Base-by-base conservation (phyloP, 1,140 invertebrate genomes). In the Caerostris darwini region DNA sequence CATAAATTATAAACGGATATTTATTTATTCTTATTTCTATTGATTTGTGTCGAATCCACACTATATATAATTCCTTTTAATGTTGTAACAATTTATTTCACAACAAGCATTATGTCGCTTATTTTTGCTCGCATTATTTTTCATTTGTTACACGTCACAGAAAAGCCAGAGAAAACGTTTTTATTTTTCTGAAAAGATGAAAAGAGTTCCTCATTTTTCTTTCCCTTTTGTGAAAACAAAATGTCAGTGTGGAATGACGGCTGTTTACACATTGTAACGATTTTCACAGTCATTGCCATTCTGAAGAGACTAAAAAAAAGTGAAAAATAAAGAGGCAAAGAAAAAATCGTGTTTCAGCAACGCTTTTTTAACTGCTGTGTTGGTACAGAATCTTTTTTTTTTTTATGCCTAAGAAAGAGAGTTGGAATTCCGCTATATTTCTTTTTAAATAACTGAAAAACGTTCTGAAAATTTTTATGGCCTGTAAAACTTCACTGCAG, bases 211-310 rank as follows among this genome's bases (percentile, higher is more conserved):
- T 85, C 82, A 58, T 85, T 59, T 85, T 56, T 57, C 57, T 56
- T 57, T 17, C 82, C 57, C 50, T 85, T 85, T 85, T n/a, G 57
- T 5, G 54, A 85, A 85, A 85, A 85, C 82, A 59, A 85, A 85
- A 85, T 59, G 54, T 12, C 57, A 56, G 54, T 34, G 82, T 56
- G 57, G 82, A 85, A 85, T 85, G 82, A 57, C 82, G 57, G 57
- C 82, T 85, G 54, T 85, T 85, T 85, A 54, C 54, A 85, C 57
- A 85, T 85, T 85, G 57, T 57, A 57, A 85, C 82, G 82, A 85
- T 85, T 85, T 85, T 85, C 82, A 85, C 82, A 85, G 57, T 57
- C 82, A 85, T 85, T 85, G 82, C 82, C 82, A 85, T 85, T 85
- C 82, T 58, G 57, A 85, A 77, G 8, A 77, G 69, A 77, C 82